Percentiles rank a stretch among this genome's conserved stretches.
Conservation (phyloP, 2,888 invertebrate species). For the Noctua janthe region DNA sequence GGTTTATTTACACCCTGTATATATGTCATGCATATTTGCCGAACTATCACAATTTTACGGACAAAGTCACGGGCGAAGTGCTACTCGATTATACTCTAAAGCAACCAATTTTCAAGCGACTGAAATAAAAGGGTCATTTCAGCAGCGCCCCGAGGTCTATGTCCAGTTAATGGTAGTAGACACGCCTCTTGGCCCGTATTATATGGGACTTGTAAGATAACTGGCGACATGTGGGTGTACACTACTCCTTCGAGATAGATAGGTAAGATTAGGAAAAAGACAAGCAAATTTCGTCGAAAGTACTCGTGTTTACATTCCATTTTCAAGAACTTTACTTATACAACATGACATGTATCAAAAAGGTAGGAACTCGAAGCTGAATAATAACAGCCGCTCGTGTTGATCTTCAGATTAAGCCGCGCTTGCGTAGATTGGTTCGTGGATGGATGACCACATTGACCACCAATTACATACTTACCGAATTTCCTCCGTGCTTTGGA, state of each 20-base stretch:
- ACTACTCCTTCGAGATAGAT: neutral
- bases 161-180: conserved; percentile 8
- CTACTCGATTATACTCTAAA: neutral
- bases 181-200: conserved; percentile 15
- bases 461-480: too few relatives aligned
- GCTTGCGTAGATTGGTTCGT: too few relatives aligned
- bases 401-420: too few relatives aligned
- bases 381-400: too few relatives aligned
- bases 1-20: too few relatives aligned
- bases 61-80: too few relatives aligned
- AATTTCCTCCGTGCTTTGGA: too few relatives aligned
- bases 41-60: too few relatives aligned
- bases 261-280: neutral
- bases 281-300: too few relatives aligned
- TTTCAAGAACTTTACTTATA: neutral
- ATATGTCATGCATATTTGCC: too few relatives aligned
- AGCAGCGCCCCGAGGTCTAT: neutral
- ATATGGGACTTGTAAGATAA: neutral
- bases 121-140: conserved; percentile 6
- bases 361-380: neutral
- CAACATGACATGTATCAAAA: neutral
- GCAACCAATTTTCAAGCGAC: conserved; percentile 13
- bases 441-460: too few relatives aligned
- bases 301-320: neutral
- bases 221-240: neutral